These are phyloP conservation scores for Venturia canescens DNA, from an alignment of 1,140 invertebrate genomes.

Conservation along the genomic window DNA sequence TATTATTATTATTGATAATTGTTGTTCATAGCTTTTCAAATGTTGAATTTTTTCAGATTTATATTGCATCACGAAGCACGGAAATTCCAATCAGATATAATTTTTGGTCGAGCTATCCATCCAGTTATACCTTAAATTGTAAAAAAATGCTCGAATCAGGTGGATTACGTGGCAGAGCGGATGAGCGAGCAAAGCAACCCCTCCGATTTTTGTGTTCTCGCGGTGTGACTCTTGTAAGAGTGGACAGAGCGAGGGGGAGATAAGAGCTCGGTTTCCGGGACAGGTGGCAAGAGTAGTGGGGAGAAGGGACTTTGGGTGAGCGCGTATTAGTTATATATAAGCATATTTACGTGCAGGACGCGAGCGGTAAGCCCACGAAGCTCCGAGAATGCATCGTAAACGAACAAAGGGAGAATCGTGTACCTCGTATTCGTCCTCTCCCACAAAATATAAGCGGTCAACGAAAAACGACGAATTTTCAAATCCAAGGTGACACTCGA, in stretches of 20 bases:
- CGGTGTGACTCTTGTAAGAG: background rate
- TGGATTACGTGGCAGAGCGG: slow-evolving; percentile 4
- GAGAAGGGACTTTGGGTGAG: background rate
- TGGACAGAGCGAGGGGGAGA: background rate
- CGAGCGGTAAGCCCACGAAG: background rate
- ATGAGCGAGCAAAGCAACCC: background rate
- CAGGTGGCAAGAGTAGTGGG: slow-evolving; percentile 4
- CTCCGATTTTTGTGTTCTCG: background rate
- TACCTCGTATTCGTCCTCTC: no score
- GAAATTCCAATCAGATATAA: no score
- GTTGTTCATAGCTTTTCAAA: no score
- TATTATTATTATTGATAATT: no score
- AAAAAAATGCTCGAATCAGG: background rate
- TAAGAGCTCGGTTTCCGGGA: slow-evolving; percentile 16
- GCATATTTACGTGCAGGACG: background rate
- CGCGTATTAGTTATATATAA: background rate
- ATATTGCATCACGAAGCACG: no score
- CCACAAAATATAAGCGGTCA: no score
- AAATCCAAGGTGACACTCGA: no score
- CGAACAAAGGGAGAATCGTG: slow-evolving; percentile 6
- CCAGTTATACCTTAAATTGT: no score
- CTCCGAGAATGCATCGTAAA: no score
- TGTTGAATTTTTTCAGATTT: no score
- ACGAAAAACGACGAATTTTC: no score
- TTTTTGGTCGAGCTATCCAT: no score